Evolutionary conservation across 2,797 vertebrate species (phyloP).

Genomic region (Fratercula arctica): DNA sequence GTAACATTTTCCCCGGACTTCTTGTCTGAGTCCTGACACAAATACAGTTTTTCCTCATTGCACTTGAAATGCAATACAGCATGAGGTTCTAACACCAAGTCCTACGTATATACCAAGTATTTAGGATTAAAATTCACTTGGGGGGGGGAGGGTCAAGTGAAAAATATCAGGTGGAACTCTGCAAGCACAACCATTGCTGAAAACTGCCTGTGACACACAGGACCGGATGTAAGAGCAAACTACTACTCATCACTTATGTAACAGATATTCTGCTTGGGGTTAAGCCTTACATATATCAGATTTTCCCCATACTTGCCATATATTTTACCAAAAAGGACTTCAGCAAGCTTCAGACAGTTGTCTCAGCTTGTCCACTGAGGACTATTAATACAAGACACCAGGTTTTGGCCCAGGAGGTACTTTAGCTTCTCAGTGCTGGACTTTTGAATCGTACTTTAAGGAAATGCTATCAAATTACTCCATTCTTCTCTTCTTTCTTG

Average conservation of each 20-base stretch:
- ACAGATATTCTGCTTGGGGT: background rate
- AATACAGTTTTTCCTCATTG: background rate
- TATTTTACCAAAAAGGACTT: background rate
- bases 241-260: background rate
- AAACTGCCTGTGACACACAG: background rate
- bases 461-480: background rate
- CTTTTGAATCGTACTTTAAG: background rate
- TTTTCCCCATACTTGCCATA: background rate
- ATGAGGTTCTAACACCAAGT: background rate
- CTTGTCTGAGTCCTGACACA: background rate
- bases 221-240: background rate
- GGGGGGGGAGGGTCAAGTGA: background rate
- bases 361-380: background rate
- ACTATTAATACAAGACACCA: background rate
- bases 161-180: background rate
- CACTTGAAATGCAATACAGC: background rate
- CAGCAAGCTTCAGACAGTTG: background rate
- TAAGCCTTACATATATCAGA: background rate
- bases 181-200: background rate
- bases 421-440: background rate
- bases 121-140: background rate
- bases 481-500: background rate
- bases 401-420: background rate
- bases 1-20: background rate
- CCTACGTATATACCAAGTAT: background rate